Conservation (phyloP, 2,888 invertebrate species). For the Prosapia bicincta region DNA sequence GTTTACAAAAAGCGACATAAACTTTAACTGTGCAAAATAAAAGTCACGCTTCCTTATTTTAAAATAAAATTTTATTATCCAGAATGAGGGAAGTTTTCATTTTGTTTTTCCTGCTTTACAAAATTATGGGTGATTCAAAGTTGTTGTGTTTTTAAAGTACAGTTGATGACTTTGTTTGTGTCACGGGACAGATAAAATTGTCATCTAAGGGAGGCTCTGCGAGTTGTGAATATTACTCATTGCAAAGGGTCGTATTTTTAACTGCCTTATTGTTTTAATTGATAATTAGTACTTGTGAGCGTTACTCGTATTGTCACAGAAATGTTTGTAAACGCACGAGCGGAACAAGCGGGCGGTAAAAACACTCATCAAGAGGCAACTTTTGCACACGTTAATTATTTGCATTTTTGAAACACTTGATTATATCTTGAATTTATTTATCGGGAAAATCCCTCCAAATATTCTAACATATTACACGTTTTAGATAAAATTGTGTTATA, state of each 20-base stretch:
- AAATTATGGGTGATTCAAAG: slow-evolving; percentile 22
- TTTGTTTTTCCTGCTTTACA: slow-evolving; percentile 16
- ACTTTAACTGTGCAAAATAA: background rate
- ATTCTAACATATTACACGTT: too few species aligned
- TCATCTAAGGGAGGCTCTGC: background rate
- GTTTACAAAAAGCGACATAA: background rate
- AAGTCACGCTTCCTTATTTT: background rate
- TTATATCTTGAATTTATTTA: too few species aligned
- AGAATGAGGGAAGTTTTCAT: slow-evolving; percentile 1
- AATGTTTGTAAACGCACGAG: too few species aligned
- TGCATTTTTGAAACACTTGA: too few species aligned
- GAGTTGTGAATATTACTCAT: background rate
- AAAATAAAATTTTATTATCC: background rate
- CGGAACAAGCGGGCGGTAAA: too few species aligned
- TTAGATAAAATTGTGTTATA: too few species aligned
- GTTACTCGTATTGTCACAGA: too few species aligned
- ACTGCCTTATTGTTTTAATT: background rate
- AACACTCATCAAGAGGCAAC: too few species aligned
- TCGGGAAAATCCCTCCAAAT: too few species aligned
- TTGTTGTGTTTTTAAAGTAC: slow-evolving; percentile 12
- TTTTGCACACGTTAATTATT: too few species aligned
- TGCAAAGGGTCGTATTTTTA: background rate
- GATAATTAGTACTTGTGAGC: background rate
- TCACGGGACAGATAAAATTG: slow-evolving; percentile 10
- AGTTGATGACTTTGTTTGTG: slow-evolving; percentile 23